phyloP scores from a whole-genome alignment of 2,113 vertebrate genomes.

The Sinocyclocheilus anshuiensis region DNA sequence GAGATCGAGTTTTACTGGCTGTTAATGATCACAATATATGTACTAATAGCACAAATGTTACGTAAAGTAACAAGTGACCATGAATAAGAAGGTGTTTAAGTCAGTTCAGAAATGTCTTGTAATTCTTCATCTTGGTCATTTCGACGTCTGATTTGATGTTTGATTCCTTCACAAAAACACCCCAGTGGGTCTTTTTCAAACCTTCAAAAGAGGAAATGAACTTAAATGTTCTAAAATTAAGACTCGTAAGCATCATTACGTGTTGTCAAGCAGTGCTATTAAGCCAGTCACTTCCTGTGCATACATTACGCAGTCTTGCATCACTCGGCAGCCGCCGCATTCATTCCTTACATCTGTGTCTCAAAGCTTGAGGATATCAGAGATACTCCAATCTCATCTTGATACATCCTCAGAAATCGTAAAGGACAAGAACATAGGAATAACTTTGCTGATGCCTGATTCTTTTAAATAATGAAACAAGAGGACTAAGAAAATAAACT shows the following conservation, averaged over 20 bases:
- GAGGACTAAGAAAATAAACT: not conserved
- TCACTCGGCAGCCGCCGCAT: not conserved
- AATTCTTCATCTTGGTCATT: not conserved
- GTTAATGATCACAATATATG: no score
- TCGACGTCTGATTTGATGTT: not conserved
- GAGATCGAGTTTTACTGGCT: no score
- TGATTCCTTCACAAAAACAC: not conserved
- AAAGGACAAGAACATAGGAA: constrained; percentile 13
- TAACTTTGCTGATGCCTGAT: constrained; percentile 6
- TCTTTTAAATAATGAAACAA: constrained; percentile 22
- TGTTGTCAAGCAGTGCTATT: constrained; percentile 10
- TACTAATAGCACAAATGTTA: no score
- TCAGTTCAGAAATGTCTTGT: not conserved
- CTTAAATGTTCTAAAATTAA: constrained; percentile 23
- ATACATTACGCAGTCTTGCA: constrained; percentile 13
- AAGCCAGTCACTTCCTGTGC: constrained; percentile 20
- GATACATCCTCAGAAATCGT: not conserved
- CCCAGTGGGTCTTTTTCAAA: not conserved
- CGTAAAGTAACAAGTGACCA: not conserved
- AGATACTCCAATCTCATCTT: not conserved
- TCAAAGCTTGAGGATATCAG: constrained; percentile 12
- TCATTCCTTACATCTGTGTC: constrained; percentile 27
- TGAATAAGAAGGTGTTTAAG: not conserved
- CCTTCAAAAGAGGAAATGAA: not conserved
- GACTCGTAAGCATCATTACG: constrained; percentile 6